Evolutionary conservation across 2,888 invertebrate species (phyloP).

Genomic region (Dioctria linearis): DNA sequence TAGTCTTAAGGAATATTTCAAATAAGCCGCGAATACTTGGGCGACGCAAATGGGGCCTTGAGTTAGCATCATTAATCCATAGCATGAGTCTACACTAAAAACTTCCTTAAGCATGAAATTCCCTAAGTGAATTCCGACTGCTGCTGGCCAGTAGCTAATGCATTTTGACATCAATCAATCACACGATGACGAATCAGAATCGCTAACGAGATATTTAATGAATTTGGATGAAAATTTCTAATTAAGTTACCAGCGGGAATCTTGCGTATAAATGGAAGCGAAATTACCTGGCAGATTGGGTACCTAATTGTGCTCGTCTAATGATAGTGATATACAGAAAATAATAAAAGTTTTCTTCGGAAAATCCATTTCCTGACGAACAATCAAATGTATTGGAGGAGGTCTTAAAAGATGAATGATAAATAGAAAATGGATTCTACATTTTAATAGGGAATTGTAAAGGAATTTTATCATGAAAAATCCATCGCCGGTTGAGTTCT

Average conservation of each 20-base stretch:
- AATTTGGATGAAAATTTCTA: conserved; percentile 26
- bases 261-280: conserved; percentile 15
- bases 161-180: conserved; percentile 50
- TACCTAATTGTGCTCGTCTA: conserved; percentile 25
- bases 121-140: conserved; percentile 14
- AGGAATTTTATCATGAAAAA: neutral
- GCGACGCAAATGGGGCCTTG: neutral
- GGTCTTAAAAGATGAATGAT: neutral
- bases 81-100: conserved; percentile 8
- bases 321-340: conserved; percentile 17
- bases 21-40: neutral
- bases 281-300: conserved; percentile 50
- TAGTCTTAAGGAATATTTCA: conserved; percentile 17
- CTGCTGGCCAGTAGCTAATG: conserved; percentile 39
- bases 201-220: conserved; percentile 45
- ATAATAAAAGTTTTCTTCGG: conserved; percentile 25
- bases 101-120: neutral
- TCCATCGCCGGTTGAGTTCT: neutral
- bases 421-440: neutral
- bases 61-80: conserved; percentile 1
- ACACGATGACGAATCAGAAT: conserved; percentile 34
- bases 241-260: conserved; percentile 39
- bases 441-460: neutral
- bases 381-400: neutral
- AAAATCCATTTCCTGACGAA: conserved; percentile 31